Evolutionary conservation across 35 echinoderm and acorn worm species (phyloP).

Genomic region (Ophiothrix spiculata): DNA sequence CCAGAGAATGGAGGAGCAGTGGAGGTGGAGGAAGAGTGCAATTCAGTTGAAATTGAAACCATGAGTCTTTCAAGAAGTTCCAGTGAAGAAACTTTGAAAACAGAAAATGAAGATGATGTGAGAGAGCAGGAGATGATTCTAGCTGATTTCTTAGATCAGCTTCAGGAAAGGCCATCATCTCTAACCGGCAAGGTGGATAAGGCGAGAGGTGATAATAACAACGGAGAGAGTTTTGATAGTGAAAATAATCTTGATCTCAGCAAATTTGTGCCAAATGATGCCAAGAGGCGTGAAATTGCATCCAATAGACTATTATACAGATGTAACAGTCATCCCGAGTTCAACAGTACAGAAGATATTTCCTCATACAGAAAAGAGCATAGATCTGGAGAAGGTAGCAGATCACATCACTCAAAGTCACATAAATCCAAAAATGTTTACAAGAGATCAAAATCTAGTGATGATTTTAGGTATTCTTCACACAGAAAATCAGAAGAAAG

Average conservation of each 20-base stretch:
- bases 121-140: constrained; percentile 50
- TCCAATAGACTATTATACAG: background rate
- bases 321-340: background rate
- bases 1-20: constrained; percentile 29
- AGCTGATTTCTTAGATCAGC: constrained; percentile 81
- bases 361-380: constrained; percentile 33
- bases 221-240: constrained; percentile 25
- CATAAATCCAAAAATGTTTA: constrained; percentile 30
- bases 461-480: constrained; percentile 50
- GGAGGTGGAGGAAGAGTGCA: constrained; percentile 50
- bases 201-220: constrained; percentile 15
- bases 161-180: constrained; percentile 44
- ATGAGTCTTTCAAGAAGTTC: constrained; percentile 65
- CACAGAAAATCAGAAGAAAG: constrained; percentile 12
- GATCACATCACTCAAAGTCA: constrained; percentile 13
- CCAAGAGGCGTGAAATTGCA: background rate
- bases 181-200: constrained; percentile 20
- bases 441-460: constrained; percentile 50
- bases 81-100: constrained; percentile 72
- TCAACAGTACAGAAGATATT: background rate
- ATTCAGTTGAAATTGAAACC: constrained; percentile 48
- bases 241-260: constrained; percentile 5
- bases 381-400: constrained; percentile 29
- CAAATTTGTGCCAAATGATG: background rate
- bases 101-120: constrained; percentile 62